These are phyloP conservation scores for Manis crassicaudata DNA, from an alignment of 2,797 vertebrate genomes.

Conservation along the genomic window DNA sequence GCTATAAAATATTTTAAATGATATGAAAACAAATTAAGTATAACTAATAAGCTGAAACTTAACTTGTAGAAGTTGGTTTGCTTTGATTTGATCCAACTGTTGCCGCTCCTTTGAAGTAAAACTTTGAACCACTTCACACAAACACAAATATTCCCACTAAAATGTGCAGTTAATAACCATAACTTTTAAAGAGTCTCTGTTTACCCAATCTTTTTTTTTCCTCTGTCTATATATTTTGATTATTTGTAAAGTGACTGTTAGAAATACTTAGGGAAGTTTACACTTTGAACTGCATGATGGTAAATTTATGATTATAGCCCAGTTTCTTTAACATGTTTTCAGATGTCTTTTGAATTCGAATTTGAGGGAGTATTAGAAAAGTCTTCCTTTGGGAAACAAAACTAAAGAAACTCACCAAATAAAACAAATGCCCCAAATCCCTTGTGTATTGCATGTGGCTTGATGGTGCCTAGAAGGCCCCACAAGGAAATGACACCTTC, in stretches of 20 bases:
- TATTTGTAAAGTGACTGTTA: not conserved
- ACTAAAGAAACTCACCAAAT: not conserved
- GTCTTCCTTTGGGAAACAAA: not conserved
- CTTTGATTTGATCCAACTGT: not conserved
- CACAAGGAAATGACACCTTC: rapidly evolving
- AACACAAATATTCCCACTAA: not conserved
- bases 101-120: not conserved
- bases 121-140: not conserved
- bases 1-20: not conserved
- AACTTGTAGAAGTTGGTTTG: not conserved
- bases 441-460: not conserved
- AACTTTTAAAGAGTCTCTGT: not conserved
- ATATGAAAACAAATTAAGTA: not conserved
- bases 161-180: not conserved
- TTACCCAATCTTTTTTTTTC: not conserved
- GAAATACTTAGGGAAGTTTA: not conserved
- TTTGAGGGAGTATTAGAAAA: not conserved
- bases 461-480: too few relatives aligned
- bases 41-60: not conserved
- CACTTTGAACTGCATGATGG: not conserved
- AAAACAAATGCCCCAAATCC: not conserved
- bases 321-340: not conserved
- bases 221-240: not conserved
- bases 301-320: not conserved
- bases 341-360: not conserved